phyloP scores from a whole-genome alignment of 2,888 invertebrate species.

The Aphrophora alni region DNA sequence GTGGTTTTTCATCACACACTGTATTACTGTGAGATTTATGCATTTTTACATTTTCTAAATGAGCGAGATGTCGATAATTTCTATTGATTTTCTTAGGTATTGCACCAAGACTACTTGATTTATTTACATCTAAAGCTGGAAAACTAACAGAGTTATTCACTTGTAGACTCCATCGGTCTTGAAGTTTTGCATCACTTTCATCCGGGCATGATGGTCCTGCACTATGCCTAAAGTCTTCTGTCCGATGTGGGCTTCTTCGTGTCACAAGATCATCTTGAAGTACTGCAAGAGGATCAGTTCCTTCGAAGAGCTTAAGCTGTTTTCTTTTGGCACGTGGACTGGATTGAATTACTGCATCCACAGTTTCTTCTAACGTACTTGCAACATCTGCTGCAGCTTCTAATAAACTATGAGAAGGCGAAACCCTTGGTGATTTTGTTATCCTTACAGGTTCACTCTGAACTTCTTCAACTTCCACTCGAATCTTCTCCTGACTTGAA shows the following conservation, averaged over 20 bases:
- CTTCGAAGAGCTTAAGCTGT: slow-evolving; percentile 41
- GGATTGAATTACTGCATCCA: slow-evolving; percentile 70
- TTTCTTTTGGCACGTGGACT: slow-evolving; percentile 56
- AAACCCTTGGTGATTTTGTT: slow-evolving; percentile 41
- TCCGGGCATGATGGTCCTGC: slow-evolving; percentile 17
- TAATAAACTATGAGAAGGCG: slow-evolving; percentile 62
- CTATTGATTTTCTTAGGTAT: slow-evolving; percentile 57
- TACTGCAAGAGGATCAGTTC: slow-evolving; percentile 43
- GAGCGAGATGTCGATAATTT: slow-evolving; percentile 54
- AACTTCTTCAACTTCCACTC: slow-evolving; percentile 40
- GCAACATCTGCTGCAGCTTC: slow-evolving; percentile 72
- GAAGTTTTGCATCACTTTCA: slow-evolving; percentile 13
- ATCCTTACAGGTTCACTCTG: slow-evolving; percentile 38
- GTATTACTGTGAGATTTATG: slow-evolving; percentile 4
- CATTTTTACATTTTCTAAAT: slow-evolving; percentile 24
- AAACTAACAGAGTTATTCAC: slow-evolving; percentile 20
- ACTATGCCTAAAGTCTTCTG: slow-evolving; percentile 16
- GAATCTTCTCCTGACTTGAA: slow-evolving; percentile 30
- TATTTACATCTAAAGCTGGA: slow-evolving; percentile 19
- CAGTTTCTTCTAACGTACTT: slow-evolving; percentile 70
- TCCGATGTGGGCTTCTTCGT: slow-evolving; percentile 32
- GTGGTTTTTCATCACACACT: slow-evolving; percentile 29
- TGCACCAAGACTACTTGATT: slow-evolving; percentile 36
- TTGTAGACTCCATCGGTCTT: slow-evolving; percentile 36
- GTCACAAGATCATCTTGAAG: slow-evolving; percentile 47